These are phyloP conservation scores for Nymphalis polychloros DNA, from an alignment of 2,888 invertebrate genomes.

Conservation along the genomic window DNA sequence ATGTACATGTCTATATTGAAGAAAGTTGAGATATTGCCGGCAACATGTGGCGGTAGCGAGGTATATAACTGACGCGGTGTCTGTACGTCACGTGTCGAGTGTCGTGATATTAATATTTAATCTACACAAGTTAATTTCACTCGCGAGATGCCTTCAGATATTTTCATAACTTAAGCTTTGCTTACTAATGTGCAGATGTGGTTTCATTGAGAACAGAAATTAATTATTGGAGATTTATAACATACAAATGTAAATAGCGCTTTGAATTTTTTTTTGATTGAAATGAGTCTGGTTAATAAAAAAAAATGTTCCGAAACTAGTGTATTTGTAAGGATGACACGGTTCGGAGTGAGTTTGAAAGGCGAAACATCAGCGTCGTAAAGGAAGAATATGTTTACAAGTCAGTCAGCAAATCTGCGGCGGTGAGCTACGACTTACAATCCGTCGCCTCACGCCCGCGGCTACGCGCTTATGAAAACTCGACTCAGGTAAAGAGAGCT, in stretches of 20 bases:
- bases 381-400: slow-evolving; percentile 66
- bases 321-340: slow-evolving; percentile 18
- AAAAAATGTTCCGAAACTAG: background rate
- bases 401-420: slow-evolving; percentile 69
- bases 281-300: background rate
- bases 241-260: slow-evolving; percentile 31
- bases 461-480: slow-evolving; percentile 75
- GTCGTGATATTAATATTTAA: slow-evolving; percentile 45
- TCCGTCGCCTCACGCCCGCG: slow-evolving; percentile 68
- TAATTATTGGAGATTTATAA: slow-evolving; percentile 34
- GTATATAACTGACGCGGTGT: slow-evolving; percentile 37
- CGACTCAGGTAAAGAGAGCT: slow-evolving; percentile 73
- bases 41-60: slow-evolving; percentile 40
- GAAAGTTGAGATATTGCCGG: slow-evolving; percentile 40
- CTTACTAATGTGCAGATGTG: slow-evolving; percentile 37
- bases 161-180: slow-evolving; percentile 42
- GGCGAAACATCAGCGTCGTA: slow-evolving; percentile 40
- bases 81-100: slow-evolving; percentile 40
- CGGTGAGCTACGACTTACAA: slow-evolving; percentile 60
- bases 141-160: slow-evolving; percentile 41
- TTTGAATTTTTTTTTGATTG: background rate
- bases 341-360: slow-evolving; percentile 32
- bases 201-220: slow-evolving; percentile 31
- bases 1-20: slow-evolving; percentile 12
- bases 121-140: slow-evolving; percentile 46